Base-by-base conservation (phyloP, 1,140 invertebrate species). In the Apolygus lucorum region DNA sequence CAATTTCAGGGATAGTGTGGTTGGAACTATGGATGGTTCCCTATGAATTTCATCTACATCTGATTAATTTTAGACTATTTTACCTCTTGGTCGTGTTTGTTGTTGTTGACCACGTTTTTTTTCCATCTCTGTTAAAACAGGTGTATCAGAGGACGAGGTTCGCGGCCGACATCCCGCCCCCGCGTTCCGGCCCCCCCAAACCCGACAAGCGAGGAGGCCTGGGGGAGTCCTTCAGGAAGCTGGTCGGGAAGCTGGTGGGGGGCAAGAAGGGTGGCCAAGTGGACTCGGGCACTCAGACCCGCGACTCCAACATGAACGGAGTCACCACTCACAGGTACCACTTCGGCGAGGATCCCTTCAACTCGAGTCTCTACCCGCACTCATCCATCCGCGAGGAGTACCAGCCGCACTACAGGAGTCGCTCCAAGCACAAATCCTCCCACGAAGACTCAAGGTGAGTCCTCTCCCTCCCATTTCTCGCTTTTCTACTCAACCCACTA, bases 341-440 rank as follows among this genome's bases (percentile, higher is more conserved):
- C 76, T 81, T 91, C 42, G 90, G 90, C 13, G 89, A 92, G 79
- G 89, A 91, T 81, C 89, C 90, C 2, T 91, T 90, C 77, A 87
- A 84, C 28, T 88, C 88, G 68, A 89, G 86, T 76, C 88, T 90
- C 74, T 90, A 90, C 76, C 88, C 88, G 29, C 83, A 87, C 69
- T 89, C 91, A 77, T 89, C 88, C 74, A n/a, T n/a, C n/a, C n/a
- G n/a, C n/a, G n/a, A n/a, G n/a, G 89, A 90, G 74, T 90, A 91
- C 79, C 85, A 86, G 84, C 81, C 54, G 22, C 54, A 59, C 8
- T 59, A 59, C 54, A 59, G 54, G 22, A 59, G 54, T 21, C 54
- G 77, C 80, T 80, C 27, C 79, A 77, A 71, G 81, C 78, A 73
- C 76, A 67, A 54, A 71, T 42, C 28, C 28, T 42, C 28, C 28